Evolutionary conservation across 2,888 invertebrate genomes (phyloP).

Genomic region (Drosophila pseudotalamancana): DNA sequence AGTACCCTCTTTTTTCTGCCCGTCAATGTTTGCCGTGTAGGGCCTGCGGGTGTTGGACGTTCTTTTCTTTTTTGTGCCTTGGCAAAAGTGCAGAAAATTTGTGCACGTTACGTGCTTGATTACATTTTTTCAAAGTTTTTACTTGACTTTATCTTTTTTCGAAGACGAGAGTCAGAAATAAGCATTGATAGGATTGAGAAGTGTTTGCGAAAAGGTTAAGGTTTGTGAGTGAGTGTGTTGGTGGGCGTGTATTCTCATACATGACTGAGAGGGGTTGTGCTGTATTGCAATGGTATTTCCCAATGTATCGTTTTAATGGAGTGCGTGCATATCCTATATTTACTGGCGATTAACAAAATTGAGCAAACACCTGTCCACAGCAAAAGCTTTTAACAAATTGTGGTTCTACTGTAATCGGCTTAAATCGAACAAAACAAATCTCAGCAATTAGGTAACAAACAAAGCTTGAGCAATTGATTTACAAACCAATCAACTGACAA

Average conservation of each 20-base stretch:
- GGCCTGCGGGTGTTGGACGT: conserved; percentile 58
- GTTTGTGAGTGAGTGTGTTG: background rate
- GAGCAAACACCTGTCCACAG: conserved; percentile 57
- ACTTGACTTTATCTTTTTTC: conserved; percentile 28
- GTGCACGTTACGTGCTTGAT: conserved; percentile 79
- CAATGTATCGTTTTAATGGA: background rate
- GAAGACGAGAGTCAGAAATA: conserved; percentile 1
- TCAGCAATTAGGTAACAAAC: conserved; percentile 60
- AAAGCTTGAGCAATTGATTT: conserved; percentile 43
- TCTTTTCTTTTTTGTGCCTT: conserved; percentile 40
- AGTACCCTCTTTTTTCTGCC: conserved; percentile 10
- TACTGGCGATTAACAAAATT: conserved; percentile 62
- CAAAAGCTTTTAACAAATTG: conserved; percentile 71
- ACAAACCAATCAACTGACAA: conserved; percentile 30
- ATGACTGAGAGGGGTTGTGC: too few relatives aligned
- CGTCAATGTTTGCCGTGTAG: conserved; percentile 28
- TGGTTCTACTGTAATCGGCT: conserved; percentile 69
- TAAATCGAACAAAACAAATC: conserved; percentile 66
- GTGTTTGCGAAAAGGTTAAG: conserved; percentile 55
- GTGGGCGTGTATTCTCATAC: background rate
- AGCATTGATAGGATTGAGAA: conserved; percentile 46
- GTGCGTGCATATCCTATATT: conserved; percentile 6
- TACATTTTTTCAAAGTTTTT: conserved; percentile 70
- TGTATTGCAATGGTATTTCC: too few relatives aligned
- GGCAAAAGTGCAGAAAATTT: conserved; percentile 77